Evolutionary conservation across 2,797 vertebrate species (phyloP).

Genomic region (Intellagama lesueurii): DNA sequence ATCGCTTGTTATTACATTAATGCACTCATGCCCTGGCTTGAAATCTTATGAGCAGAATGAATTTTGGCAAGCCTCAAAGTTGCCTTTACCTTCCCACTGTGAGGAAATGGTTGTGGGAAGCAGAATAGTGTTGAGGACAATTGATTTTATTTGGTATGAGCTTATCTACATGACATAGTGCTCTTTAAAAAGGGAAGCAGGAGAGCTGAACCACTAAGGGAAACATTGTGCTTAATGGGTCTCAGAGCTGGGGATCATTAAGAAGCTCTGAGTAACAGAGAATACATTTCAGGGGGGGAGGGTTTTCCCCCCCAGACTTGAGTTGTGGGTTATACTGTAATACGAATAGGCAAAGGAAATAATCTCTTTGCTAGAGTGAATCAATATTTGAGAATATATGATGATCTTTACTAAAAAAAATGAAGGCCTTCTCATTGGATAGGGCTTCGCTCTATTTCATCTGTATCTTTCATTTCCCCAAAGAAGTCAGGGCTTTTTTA

Average conservation of each 20-base stretch:
- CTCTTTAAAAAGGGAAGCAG: slow-evolving; percentile 32
- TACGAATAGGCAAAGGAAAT: slow-evolving; percentile 47
- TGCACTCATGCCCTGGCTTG: neutral
- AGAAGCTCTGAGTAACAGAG: slow-evolving; percentile 27
- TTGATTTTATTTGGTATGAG: slow-evolving; percentile 43
- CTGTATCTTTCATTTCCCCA: neutral
- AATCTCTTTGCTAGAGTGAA: slow-evolving; percentile 23
- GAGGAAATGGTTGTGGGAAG: neutral
- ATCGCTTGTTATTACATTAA: slow-evolving; percentile 1
- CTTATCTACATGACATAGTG: slow-evolving; percentile 1
- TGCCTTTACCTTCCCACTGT: slow-evolving; percentile 18
- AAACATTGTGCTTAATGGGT: slow-evolving; percentile 33
- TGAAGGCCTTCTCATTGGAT: slow-evolving; percentile 1
- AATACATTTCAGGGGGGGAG: too few relatives aligned
- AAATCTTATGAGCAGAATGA: slow-evolving; percentile 17
- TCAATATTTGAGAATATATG: slow-evolving; percentile 32
- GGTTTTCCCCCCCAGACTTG: neutral
- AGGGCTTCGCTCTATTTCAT: neutral
- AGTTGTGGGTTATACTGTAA: neutral
- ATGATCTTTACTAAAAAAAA: slow-evolving; percentile 3
- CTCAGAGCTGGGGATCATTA: slow-evolving; percentile 8
- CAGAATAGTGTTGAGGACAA: slow-evolving; percentile 27
- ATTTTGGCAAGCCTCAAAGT: slow-evolving; percentile 13
- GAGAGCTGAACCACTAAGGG: slow-evolving; percentile 16
- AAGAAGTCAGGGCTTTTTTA: slow-evolving; percentile 11